Percentiles rank a stretch among this genome's conserved stretches.
These are phyloP conservation scores for Cerceris ruficornis DNA, from an alignment of 2,888 invertebrate species.

Conservation along the genomic window DNA sequence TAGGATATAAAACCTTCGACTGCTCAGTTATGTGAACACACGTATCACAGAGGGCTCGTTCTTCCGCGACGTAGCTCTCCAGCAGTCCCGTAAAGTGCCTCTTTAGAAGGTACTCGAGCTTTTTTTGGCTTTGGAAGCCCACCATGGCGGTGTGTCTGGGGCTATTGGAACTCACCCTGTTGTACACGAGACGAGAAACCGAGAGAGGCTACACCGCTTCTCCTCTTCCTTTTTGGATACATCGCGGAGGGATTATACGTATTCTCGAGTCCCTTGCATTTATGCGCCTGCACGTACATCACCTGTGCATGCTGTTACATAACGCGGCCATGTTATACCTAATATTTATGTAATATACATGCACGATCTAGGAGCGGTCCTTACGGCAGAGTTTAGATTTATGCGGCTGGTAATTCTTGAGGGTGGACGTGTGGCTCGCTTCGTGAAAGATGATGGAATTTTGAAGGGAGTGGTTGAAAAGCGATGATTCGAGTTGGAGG, in stretches of 20 bases:
- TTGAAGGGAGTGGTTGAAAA: no score
- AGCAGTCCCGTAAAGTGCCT: constrained; percentile 1
- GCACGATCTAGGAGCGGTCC: no score
- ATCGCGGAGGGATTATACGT: constrained; percentile 8
- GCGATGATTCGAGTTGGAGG: no score
- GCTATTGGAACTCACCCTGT: constrained; percentile 19
- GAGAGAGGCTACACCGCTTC: constrained; percentile 2
- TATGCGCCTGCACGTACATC: not conserved
- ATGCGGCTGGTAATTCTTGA: no score
- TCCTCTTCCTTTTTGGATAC: constrained; percentile 6
- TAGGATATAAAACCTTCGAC: no score
- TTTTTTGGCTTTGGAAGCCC: constrained; percentile 30
- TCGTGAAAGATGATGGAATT: no score
- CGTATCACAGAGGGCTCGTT: no score
- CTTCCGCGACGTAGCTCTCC: not conserved
- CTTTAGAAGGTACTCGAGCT: constrained; percentile 25
- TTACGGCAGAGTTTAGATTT: no score
- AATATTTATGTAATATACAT: not conserved
- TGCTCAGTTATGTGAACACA: no score
- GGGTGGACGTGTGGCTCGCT: no score
- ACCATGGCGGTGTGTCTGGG: constrained; percentile 13
- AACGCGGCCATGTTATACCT: not conserved
- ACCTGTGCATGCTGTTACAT: not conserved
- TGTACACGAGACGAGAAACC: constrained; percentile 18
- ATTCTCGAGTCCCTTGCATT: not conserved